Base-by-base conservation (phyloP, 1,140 invertebrate genomes). In the Ceratina australensis region DNA sequence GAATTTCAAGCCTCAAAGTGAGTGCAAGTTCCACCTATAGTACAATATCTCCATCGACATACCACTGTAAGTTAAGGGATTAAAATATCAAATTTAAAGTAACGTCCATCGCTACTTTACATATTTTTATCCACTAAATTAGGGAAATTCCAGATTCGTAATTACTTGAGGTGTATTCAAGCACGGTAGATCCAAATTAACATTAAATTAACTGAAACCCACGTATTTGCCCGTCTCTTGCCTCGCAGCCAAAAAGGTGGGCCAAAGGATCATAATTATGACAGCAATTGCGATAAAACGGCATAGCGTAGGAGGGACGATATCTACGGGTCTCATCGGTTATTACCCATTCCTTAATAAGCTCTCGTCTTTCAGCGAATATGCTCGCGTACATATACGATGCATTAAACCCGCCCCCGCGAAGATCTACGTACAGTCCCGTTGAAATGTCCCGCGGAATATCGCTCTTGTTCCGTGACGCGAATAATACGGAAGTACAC, bases 321-420 rank as follows among this genome's bases (percentile, higher is more conserved):
- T 69, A 73, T 65, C 52, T 50, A 15, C n/a, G 52, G 65, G 65
- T 73, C 73, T 73, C 61, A 69, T 57, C 68, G 68, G 69, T 60
- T 59, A 71, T 72, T 56, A 57, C 15, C 50, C 76, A 49, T 64
- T 57, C 68, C 60, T 78, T 78, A 73, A 73, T 73, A 73, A 78
- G 26, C 61, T 78, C 76, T 50, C 73, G 69, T 73, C 76, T 66
- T 71, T 79, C 63, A 52, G 52, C 28, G 59, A 74, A 26, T n/a
- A 28, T 33, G 18, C 72, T 18, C 60, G 18, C 47, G 16, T 66
- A 16, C 57, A 16, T 65, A 26, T 33, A 52, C n/a, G 50, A 20
- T 59, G 57, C 42, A 69, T 82, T 82, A 79, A 82, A 82, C 33
- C 10, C 60, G 33, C 20, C 67, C 56, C 65, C 28, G 20, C 59